Percentiles rank a stretch among this genome's conserved stretches.
These are phyloP conservation scores for Corydoras sp. DNA, from an alignment of 2,113 vertebrate species.

Conservation along the genomic window DNA sequence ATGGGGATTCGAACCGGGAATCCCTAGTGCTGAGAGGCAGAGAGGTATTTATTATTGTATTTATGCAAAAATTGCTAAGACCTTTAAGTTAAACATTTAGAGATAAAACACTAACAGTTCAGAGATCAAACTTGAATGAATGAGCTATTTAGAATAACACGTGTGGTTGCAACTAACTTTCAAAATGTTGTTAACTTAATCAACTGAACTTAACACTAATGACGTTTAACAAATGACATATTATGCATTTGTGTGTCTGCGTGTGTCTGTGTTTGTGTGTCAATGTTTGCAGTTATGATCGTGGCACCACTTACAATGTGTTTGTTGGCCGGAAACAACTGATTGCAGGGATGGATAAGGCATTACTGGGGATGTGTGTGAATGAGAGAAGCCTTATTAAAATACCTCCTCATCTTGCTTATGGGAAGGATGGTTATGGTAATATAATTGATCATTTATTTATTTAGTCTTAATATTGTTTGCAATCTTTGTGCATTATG, in stretches of 20 bases:
- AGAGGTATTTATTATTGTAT: no score
- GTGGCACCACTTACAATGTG: conserved; percentile 87
- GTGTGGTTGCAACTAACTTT: no score
- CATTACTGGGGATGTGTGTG: conserved; percentile 90
- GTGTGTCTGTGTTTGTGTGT: neutral
- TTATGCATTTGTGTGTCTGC: neutral
- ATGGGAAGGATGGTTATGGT: conserved; percentile 83
- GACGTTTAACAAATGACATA: neutral
- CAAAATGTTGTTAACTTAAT: no score
- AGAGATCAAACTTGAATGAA: no score
- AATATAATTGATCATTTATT: conserved; percentile 47
- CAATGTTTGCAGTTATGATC: conserved; percentile 78
- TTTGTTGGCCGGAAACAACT: conserved; percentile 88
- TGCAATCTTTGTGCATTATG: no score
- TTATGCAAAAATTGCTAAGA: no score
- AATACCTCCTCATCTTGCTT: conserved; percentile 85
- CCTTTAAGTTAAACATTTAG: no score
- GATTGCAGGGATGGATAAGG: conserved; percentile 93
- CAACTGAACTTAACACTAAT: no score
- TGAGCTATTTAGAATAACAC: no score
- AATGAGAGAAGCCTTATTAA: conserved; percentile 86
- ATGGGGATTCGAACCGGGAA: no score
- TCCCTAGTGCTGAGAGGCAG: no score
- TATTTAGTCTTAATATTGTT: neutral
- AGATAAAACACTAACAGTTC: no score